Base-by-base conservation (phyloP, 2,797 vertebrate genomes). In the Chelmon rostratus region DNA sequence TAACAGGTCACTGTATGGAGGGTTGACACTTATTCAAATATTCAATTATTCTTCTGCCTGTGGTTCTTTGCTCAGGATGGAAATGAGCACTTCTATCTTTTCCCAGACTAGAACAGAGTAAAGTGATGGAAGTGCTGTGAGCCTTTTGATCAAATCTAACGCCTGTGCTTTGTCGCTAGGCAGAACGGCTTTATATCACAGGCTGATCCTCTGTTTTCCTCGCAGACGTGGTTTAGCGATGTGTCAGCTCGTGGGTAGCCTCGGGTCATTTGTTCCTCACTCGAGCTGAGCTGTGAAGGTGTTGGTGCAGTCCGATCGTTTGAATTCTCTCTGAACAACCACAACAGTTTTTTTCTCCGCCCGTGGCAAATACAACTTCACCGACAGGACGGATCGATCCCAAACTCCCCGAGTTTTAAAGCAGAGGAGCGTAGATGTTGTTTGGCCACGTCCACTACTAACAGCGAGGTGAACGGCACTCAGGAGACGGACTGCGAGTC, bases 241-340 rank as follows among this genome's bases (percentile, higher is more conserved):
- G 33, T 78, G 72, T 87, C 68, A 76, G 70, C 67, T 73, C 21
- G n/a, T 72, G 23, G 35, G n/a, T 46, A 68, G 72, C 84, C 84
- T 78, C 35, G 5, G 84, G 87, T 84, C 63, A 53, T 80, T 77
- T 59, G 54, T 78, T 79, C 40, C 72, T 70, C 28, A 52, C 59
- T 33, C 81, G n/a, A 73, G 56, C 74, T 72, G 53, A 76, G 77
- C 49, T 31, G 56, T 69, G 69, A 76, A 56, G 73, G 42, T 49
- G 28, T 59, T 49, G 37, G 69, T 73, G 71, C 35, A 61, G 28
- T 40, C 78, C 53, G 79, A 25, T 63, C 52, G 70, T 70, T 47
- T 42, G 42, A 85, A 68, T 74, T 49, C 44, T 83, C 47, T 68
- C 62, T 23, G 62, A 79, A 75, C 23, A 73, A 47, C 44, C 12